Evolutionary conservation across 2,888 invertebrate species (phyloP), one percentile per base, ranked within the genome.

Genomic region (Hirtodrosophila duncani): DNA sequence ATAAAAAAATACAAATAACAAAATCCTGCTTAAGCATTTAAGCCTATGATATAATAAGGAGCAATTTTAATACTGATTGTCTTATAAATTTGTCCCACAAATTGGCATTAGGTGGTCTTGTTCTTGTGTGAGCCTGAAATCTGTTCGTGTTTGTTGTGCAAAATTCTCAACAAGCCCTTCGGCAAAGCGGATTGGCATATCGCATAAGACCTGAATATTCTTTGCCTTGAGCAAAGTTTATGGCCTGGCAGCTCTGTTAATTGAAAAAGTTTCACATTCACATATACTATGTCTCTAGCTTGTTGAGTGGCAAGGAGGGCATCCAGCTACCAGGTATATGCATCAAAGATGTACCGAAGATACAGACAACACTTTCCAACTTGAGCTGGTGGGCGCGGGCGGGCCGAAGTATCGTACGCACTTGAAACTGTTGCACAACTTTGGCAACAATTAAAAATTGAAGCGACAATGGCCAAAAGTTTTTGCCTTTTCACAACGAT

Each of bases 181-280:
- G 58, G 60, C 37, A 30, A 44, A 58, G 49, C 36, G 39, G 50
- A 62, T n/a, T n/a, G n/a, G n/a, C n/a, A n/a, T 45, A 21, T 38
- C 31, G 33, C 10, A 18, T 39, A 31, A 24, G 26, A 39, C 27
- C 20, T 20, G 34, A 33, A 49, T 34, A 49, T 48, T 49, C 36
- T 10, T 31, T 27, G 31, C 37, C 59, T 42, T 11, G 45, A 20
- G 31, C 55, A 26, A 46, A 45, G 46, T 37, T 59, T 21, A 10
- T 29, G 39, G 56, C n/a, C 53, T 60, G 72, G 69, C 60, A 77
- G 69, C 67, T 58, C 39, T 63, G 75, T 75, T 75, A 75, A 75
- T 75, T 75, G 75, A 75, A 75, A 75, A 80, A 75, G 74, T 75
- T 75, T 75, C 38, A 30, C 66, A 58, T 66, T 68, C 67, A 58